These are phyloP conservation scores for Bradynema listronoti DNA, from an alignment of 1,140 invertebrate species.

Conservation along the genomic window DNA sequence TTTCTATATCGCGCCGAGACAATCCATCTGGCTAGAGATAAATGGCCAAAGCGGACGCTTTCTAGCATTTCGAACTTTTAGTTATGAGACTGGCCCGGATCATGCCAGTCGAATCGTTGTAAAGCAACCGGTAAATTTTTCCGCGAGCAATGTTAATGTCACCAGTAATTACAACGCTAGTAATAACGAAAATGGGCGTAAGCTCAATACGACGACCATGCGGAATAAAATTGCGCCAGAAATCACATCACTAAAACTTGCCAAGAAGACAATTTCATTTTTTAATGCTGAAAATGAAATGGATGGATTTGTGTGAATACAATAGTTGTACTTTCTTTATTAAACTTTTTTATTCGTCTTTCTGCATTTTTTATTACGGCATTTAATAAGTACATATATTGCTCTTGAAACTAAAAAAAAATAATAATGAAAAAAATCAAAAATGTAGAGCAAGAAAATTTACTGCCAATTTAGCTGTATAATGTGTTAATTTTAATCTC, in stretches of 20 bases:
- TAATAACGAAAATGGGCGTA: not conserved
- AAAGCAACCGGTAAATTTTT: not conserved
- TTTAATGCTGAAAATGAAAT: slow-evolving; percentile 32
- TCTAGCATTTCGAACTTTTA: slow-evolving; percentile 16
- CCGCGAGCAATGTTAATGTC: not conserved
- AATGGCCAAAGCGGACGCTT: slow-evolving; percentile 5
- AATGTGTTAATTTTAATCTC: too few species aligned
- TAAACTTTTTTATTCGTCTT: too few species aligned
- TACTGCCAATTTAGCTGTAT: too few species aligned
- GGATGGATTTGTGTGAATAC: slow-evolving; percentile 31
- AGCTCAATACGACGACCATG: not conserved
- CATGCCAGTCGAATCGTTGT: slow-evolving; percentile 9
- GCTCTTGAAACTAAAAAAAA: too few species aligned
- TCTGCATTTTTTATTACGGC: too few species aligned
- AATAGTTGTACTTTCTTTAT: too few species aligned
- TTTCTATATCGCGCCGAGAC: slow-evolving; percentile 13
- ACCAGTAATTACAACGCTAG: not conserved
- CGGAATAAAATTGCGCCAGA: not conserved
- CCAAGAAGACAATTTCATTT: slow-evolving; percentile 18
- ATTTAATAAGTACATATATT: too few species aligned
- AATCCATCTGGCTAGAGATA: not conserved
- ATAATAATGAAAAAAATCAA: too few species aligned
- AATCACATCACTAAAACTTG: slow-evolving; percentile 1
- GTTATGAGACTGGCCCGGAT: slow-evolving; percentile 22
- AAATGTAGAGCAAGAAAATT: too few species aligned